Evolutionary conservation across 2,888 invertebrate genomes (phyloP).

Genomic region (Orthosia gracilis): DNA sequence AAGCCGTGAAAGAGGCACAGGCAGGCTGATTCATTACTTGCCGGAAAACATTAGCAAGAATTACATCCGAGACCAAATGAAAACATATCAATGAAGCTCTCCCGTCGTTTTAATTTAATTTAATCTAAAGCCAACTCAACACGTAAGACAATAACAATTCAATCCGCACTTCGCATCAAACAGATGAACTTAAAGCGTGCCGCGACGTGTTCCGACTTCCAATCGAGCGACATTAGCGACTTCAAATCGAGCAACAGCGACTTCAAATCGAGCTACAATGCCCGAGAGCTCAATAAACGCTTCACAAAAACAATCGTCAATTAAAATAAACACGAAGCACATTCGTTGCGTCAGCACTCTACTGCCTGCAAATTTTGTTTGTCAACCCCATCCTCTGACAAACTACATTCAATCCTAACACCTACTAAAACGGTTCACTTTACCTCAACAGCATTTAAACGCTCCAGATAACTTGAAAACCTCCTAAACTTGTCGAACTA

Average conservation of each 20-base stretch:
- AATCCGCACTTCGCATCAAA: conserved; percentile 46
- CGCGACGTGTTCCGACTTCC: conserved; percentile 46
- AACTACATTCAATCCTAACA: conserved; percentile 63
- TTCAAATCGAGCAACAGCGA: conserved; percentile 49
- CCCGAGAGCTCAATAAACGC: conserved; percentile 59
- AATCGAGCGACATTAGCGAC: conserved; percentile 43
- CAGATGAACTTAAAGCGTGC: conserved; percentile 52
- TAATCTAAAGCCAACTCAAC: conserved; percentile 22
- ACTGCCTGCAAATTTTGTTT: conserved; percentile 75
- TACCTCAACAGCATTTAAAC: conserved; percentile 66
- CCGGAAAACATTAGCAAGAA: background rate
- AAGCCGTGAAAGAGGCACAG: too few species aligned
- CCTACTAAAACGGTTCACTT: conserved; percentile 59
- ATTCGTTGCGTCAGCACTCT: conserved; percentile 73
- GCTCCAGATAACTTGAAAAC: conserved; percentile 82
- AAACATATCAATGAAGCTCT: conserved; percentile 19
- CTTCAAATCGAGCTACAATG: conserved; percentile 51
- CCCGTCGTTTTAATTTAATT: conserved; percentile 30
- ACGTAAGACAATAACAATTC: conserved; percentile 54
- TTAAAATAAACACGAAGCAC: conserved; percentile 75
- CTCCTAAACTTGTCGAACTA: conserved; percentile 88
- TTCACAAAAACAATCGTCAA: conserved; percentile 70
- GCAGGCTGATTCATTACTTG: too few species aligned
- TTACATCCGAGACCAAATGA: conserved; percentile 7
- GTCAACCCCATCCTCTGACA: conserved; percentile 52